Percentiles rank a stretch among this genome's conserved stretches.
These are phyloP conservation scores for Helicoverpa zea DNA, from an alignment of 1,140 invertebrate genomes.

Conservation along the genomic window DNA sequence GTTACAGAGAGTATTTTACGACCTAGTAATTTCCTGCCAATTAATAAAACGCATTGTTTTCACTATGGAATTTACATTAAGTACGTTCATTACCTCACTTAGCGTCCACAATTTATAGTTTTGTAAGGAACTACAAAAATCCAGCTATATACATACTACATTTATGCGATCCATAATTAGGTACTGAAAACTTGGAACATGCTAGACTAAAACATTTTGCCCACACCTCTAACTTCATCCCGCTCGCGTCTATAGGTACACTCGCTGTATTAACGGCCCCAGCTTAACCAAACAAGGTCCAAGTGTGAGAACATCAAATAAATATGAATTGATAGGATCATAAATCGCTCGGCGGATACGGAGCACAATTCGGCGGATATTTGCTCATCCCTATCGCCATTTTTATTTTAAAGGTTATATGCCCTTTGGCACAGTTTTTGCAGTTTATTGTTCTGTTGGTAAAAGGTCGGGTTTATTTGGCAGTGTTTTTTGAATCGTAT, in stretches of 20 bases:
- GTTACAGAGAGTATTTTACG: too few relatives aligned
- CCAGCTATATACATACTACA: too few relatives aligned
- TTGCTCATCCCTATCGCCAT: constrained; percentile 51
- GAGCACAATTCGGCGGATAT: constrained; percentile 52
- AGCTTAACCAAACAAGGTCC: constrained; percentile 12
- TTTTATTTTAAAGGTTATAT: constrained; percentile 34
- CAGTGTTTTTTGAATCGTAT: not conserved
- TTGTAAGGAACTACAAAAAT: too few relatives aligned
- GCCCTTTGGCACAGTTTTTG: constrained; percentile 52
- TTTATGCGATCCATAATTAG: too few relatives aligned
- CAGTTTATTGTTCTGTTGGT: not conserved
- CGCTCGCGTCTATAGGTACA: not conserved
- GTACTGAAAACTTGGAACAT: too few relatives aligned
- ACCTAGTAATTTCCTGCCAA: too few relatives aligned
- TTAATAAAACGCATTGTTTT: too few relatives aligned
- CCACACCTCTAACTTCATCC: not conserved
- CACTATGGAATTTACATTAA: too few relatives aligned
- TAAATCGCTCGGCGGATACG: constrained; percentile 48
- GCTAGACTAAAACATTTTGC: not conserved
- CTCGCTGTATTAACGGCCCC: not conserved
- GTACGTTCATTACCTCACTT: too few relatives aligned
- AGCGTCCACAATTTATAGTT: too few relatives aligned
- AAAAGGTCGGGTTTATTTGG: not conserved
- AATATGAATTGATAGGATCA: constrained; percentile 62
- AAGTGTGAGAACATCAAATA: constrained; percentile 62